These are phyloP conservation scores for Bombus difficillimus DNA, from an alignment of 1,140 invertebrate species.

Conservation along the genomic window DNA sequence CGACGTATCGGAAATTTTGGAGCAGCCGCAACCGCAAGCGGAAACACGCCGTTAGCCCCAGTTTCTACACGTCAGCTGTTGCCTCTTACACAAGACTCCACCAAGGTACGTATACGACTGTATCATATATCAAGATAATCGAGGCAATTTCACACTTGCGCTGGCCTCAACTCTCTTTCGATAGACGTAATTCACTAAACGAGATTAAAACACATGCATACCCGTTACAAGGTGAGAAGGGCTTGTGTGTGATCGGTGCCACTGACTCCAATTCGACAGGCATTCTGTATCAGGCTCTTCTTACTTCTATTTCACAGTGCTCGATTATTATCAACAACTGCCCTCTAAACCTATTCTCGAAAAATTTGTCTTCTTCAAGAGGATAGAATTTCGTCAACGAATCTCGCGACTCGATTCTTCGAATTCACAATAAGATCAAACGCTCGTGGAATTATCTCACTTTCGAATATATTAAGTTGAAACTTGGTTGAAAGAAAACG, in stretches of 20 bases:
- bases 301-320: neutral
- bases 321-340: neutral
- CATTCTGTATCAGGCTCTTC: slow-evolving; percentile 50
- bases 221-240: slow-evolving; percentile 61
- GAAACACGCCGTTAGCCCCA: slow-evolving; percentile 34
- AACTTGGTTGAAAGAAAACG: neutral
- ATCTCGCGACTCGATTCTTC: neutral
- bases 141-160: neutral
- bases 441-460: too few species aligned
- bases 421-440: too few species aligned
- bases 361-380: neutral
- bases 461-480: neutral
- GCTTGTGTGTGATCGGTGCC: slow-evolving; percentile 60
- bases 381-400: neutral
- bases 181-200: neutral
- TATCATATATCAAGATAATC: neutral
- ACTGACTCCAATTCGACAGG: slow-evolving; percentile 71
- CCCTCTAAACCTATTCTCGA: neutral
- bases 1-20: neutral
- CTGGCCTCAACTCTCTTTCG: neutral
- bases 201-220: slow-evolving; percentile 52
- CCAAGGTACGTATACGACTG: too few species aligned
- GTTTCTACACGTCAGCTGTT: slow-evolving; percentile 21
- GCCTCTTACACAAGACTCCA: too few species aligned
- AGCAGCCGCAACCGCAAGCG: neutral